These are phyloP conservation scores for Drosophila setosimentum DNA, from an alignment of 2,888 invertebrate genomes.

Conservation along the genomic window DNA sequence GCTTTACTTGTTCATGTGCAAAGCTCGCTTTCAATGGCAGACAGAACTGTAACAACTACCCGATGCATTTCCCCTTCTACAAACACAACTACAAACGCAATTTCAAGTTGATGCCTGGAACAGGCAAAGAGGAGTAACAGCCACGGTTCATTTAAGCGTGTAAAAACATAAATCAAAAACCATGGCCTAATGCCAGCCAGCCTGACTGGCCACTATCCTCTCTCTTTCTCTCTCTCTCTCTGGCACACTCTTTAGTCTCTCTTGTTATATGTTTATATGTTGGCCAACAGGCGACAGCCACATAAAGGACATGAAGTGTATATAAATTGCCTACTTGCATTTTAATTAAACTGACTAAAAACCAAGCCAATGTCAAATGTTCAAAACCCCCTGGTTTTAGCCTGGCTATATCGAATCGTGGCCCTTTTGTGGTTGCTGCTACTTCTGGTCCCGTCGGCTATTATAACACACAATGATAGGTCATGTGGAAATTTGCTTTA, in stretches of 20 bases:
- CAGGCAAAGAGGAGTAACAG: slow-evolving; percentile 39
- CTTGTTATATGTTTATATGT: slow-evolving; percentile 1
- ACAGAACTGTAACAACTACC: slow-evolving; percentile 15
- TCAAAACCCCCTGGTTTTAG: slow-evolving; percentile 1
- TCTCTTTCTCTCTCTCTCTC: slow-evolving; percentile 3
- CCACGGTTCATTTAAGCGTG: slow-evolving; percentile 74
- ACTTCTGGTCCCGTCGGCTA: slow-evolving; percentile 31
- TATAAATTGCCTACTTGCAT: slow-evolving; percentile 81
- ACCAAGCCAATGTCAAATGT: slow-evolving; percentile 72
- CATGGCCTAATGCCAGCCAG: slow-evolving; percentile 68
- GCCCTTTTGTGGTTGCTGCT: slow-evolving; percentile 10
- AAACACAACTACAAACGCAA: slow-evolving; percentile 14
- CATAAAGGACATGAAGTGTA: slow-evolving; percentile 72
- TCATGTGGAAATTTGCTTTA: slow-evolving; percentile 76
- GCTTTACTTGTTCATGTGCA: slow-evolving; percentile 69
- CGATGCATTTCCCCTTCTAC: neutral
- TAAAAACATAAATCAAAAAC: slow-evolving; percentile 79
- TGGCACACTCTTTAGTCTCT: neutral
- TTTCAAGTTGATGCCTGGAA: slow-evolving; percentile 1
- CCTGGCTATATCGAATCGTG: slow-evolving; percentile 12
- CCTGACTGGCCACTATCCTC: slow-evolving; percentile 51
- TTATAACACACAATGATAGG: slow-evolving; percentile 66
- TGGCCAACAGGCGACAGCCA: slow-evolving; percentile 40
- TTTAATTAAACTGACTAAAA: slow-evolving; percentile 79
- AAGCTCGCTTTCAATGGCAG: slow-evolving; percentile 59